These are phyloP conservation scores for Helobdella robusta DNA, from an alignment of 2,888 invertebrate species.

Conservation along the genomic window DNA sequence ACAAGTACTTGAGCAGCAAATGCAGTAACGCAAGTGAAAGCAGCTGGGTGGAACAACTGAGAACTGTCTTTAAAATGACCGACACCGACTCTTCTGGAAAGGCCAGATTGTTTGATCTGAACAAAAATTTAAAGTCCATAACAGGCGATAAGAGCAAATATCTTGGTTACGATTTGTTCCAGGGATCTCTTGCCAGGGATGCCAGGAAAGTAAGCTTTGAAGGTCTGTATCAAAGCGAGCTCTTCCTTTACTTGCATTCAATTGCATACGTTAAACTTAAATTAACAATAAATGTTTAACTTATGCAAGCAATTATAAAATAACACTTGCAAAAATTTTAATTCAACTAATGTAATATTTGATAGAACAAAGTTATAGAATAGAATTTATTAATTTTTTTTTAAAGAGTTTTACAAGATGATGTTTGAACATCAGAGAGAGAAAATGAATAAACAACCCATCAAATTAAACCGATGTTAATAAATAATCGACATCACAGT, in stretches of 20 bases:
- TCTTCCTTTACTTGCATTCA: background rate
- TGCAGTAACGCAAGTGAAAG: background rate
- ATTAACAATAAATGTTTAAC: too few relatives aligned
- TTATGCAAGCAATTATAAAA: too few relatives aligned
- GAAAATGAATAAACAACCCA: background rate
- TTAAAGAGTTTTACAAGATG: constrained; percentile 19
- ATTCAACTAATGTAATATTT: too few relatives aligned
- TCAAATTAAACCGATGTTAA: too few relatives aligned
- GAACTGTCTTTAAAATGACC: constrained; percentile 14
- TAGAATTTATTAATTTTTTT: too few relatives aligned
- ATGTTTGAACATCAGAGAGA: constrained; percentile 11
- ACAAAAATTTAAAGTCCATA: constrained; percentile 9
- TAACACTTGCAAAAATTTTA: too few relatives aligned
- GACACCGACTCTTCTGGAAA: background rate
- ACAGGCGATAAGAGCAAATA: background rate
- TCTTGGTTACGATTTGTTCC: background rate
- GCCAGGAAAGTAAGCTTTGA: background rate
- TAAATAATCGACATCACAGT: too few relatives aligned
- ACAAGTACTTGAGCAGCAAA: constrained; percentile 8
- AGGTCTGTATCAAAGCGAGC: background rate
- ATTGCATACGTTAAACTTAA: too few relatives aligned
- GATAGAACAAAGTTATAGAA: too few relatives aligned
- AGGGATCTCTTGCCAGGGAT: background rate
- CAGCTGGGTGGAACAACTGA: constrained; percentile 20
- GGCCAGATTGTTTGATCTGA: constrained; percentile 10